Base-by-base conservation (phyloP, 2,797 vertebrate species). In the Fringilla coelebs region DNA sequence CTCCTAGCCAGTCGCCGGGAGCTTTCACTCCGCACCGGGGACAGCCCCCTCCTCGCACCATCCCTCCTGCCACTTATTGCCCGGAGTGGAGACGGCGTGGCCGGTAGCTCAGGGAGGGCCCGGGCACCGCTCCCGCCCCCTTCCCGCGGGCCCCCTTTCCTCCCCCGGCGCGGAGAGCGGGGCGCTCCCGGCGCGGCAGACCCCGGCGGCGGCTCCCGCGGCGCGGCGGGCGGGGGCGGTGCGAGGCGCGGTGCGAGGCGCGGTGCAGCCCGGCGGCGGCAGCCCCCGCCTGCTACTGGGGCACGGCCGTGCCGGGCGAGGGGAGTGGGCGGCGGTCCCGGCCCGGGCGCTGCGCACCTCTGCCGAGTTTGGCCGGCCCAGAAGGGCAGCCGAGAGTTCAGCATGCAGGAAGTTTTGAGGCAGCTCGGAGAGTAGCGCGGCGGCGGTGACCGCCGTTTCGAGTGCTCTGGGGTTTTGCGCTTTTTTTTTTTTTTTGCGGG, bases 371-470 rank as follows among this genome's bases (percentile, higher is more conserved):
- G 52, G 83, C 57, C 51, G 65, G 74, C 84, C 49, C 86, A 75
- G 74, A 57, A n/a, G 29, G 18, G 74, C 68, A 31, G 79, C 54
- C 12, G 54, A 72, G 89, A 97, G 93, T 94, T 93, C 72, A 51
- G 94, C 93, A 7, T 66, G 96, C 94, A 95, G 96, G 97, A 96
- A 97, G 97, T 95, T 90, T 84, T 95, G 41, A 77, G 77, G 63
- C 68, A 72, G 94, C 92, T 63, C 28, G 74, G 78, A 36, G 34
- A 90, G 26, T 89, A 97, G 82, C 74, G 31, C 82, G 25, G 90
- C 67, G 20, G 66, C 90, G 32, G 62, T 7, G n/a, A 9, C 43
- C 55, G 84, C 83, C 28, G n/a, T 36, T 41, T 76, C 6, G 81
- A 65, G 45, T 15, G 67, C 40, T 55, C 43, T 8, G 58, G 28